Base-by-base conservation (phyloP, 2,797 vertebrate genomes). In the Lycodopsis pacificus region DNA sequence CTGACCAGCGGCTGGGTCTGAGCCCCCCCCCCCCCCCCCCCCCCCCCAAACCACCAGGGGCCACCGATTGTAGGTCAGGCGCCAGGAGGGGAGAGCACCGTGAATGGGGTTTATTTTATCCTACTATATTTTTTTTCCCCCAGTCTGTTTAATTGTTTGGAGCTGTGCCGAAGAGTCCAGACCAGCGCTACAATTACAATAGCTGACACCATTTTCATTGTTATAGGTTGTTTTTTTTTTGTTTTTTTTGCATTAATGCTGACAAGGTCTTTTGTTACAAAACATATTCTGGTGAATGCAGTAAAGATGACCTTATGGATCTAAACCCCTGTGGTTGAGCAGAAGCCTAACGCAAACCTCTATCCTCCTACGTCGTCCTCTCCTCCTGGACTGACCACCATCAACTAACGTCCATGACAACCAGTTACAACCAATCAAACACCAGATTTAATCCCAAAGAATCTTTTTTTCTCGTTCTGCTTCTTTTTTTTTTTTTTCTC, bases 1-100 rank as follows among this genome's bases (percentile, higher is more conserved):
- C 97, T 99, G 87, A 99, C 98, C 91, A 99, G 98, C 1, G 98
- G 98, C 66, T 99, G 98, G 98, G 96, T 99, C 91, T 99, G 96
- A 99, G 84, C 85, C 7, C 71, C 44, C 63, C 68, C 68, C 30
- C 30, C 30, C 32, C 68, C 30, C 30, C 85, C 7, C 71, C 44
- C 63, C 68, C 68, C 30, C 30, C 30, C 32, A 1, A 49, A 63
- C 61, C 36, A 32, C 64, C 81, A 32, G 71, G 73, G 71, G 65
- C 40, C 48, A 57, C 20, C 44, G 71, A 46, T 68, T 3, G 80
- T 59, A 81, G 79, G 22, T 88, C 91, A 80, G 82, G 86, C 92
- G 86, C 63, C 54, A 79, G 90, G 94, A 80, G 75, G 81, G 73
- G 69, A 70, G 86, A 3, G 76, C 51, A 66, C 57, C 76, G 69